Base-by-base conservation (phyloP, 2,797 vertebrate species). In the Cirrhinus mrigala region DNA sequence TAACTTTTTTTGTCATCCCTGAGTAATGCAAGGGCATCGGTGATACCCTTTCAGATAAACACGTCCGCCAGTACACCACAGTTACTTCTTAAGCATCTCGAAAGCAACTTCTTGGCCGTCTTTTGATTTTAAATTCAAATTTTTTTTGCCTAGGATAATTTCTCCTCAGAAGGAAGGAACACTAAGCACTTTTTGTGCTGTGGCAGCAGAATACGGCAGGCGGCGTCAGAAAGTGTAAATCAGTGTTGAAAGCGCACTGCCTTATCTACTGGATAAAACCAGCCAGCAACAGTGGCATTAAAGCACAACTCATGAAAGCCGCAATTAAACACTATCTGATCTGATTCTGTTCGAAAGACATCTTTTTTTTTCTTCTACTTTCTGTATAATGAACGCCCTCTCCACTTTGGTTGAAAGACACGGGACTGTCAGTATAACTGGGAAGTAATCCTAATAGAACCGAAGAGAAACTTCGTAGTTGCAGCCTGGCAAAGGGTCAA, bases 261-360 rank as follows among this genome's bases (percentile, higher is more conserved):
- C 91, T 94, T 94, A 95, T 95, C 93, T 92, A 89, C 81, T 58
- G 92, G 91, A 93, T 94, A 91, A 93, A 94, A 93, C 92, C 78
- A 90, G 88, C 83, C 90, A 68, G 89, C 89, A 93, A 94, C 94
- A 94, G 94, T 93, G 85, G 93, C 93, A 94, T 95, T 95, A 94
- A 93, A 93, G 94, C 90, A 79, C 84, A 70, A 86, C 89, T 83
- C 86, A 92, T 94, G 90, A 94, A 94, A 93, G 92, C 92, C 87
- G 91, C 91, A 95, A 95, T 95, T 95, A 95, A 94, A 87, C 90
- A 92, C 93, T 94, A 94, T 94, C 94, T 93, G 87, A 94, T 94
- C 90, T 92, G 85, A 92, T 92, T 92, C 89, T 86, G 89, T 91
- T 88, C 87, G 29, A 75, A 83, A 85, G 60, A 76, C 82, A 22